phyloP scores from a whole-genome alignment of 2,797 vertebrate species.

The Lepidocolaptes lacrymiger region DNA sequence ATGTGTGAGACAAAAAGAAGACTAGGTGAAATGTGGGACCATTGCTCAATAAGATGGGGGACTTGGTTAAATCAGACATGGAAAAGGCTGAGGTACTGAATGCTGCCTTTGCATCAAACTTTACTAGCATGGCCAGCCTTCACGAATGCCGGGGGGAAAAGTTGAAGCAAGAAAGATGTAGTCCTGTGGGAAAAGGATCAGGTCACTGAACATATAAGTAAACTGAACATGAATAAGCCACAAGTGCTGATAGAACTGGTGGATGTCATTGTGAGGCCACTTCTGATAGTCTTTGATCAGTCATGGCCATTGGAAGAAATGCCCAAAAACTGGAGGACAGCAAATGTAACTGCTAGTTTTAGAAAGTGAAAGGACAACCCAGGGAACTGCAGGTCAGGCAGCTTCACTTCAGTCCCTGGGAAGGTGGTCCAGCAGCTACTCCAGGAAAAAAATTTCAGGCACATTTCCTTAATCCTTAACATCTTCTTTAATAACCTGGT shows the following conservation, averaged over 20 bases:
- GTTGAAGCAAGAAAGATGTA: not conserved
- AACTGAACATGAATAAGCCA: not conserved
- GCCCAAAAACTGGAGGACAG: not conserved
- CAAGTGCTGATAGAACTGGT: not conserved
- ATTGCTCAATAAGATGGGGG: accelerated
- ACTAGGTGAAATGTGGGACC: not conserved
- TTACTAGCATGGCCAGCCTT: not conserved
- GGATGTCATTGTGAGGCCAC: not conserved
- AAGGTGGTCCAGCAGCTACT: not conserved
- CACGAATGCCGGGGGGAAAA: not conserved
- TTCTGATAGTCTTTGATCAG: not conserved
- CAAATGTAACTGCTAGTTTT: not conserved
- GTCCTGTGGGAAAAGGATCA: not conserved
- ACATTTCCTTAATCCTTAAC: not conserved
- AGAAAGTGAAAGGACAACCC: not conserved
- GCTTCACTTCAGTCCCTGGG: not conserved
- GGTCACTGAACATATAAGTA: not conserved
- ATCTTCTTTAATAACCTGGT: not conserved
- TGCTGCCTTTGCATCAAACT: not conserved
- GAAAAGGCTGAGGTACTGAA: not conserved
- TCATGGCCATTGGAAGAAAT: not conserved
- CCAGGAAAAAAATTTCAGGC: not conserved
- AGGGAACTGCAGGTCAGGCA: not conserved
- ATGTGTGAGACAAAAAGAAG: not conserved
- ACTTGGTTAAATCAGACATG: not conserved